These are phyloP conservation scores for Propsilocerus akamusi DNA, from an alignment of 1,140 invertebrate genomes.

Conservation along the genomic window DNA sequence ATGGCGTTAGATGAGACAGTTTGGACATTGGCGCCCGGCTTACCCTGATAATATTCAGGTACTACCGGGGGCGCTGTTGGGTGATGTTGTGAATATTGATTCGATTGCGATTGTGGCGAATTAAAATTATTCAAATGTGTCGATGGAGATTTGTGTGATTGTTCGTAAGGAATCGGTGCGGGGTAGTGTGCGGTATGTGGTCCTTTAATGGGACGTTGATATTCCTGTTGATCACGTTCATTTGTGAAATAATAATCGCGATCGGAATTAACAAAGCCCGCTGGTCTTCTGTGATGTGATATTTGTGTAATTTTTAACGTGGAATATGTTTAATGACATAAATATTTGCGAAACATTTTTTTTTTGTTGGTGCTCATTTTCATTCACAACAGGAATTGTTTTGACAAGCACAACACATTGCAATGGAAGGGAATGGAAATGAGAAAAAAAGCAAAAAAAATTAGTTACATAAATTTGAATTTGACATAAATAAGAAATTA, in stretches of 20 bases:
- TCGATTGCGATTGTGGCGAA: background rate
- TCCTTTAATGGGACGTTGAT: slow-evolving; percentile 14
- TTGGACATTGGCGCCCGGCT: background rate
- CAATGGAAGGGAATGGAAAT: background rate
- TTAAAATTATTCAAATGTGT: background rate
- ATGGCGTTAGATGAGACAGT: background rate
- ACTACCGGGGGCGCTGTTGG: background rate
- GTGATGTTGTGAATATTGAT: background rate
- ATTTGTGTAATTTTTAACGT: background rate
- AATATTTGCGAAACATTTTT: background rate
- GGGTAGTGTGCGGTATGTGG: background rate
- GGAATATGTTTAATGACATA: too few relatives aligned
- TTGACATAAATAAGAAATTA: background rate
- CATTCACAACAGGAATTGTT: too few relatives aligned
- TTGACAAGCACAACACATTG: background rate
- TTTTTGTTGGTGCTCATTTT: slow-evolving; percentile 4
- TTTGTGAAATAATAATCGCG: slow-evolving; percentile 27
- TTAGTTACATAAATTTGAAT: slow-evolving; percentile 3
- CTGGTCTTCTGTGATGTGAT: slow-evolving; percentile 15
- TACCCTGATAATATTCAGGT: background rate
- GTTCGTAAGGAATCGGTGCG: background rate
- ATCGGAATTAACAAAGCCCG: slow-evolving; percentile 25
- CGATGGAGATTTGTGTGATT: background rate
- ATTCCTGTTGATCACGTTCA: slow-evolving; percentile 7
- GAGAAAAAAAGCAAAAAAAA: background rate